Conservation (phyloP, 2,888 invertebrate species). For the Sinelater perroti region DNA sequence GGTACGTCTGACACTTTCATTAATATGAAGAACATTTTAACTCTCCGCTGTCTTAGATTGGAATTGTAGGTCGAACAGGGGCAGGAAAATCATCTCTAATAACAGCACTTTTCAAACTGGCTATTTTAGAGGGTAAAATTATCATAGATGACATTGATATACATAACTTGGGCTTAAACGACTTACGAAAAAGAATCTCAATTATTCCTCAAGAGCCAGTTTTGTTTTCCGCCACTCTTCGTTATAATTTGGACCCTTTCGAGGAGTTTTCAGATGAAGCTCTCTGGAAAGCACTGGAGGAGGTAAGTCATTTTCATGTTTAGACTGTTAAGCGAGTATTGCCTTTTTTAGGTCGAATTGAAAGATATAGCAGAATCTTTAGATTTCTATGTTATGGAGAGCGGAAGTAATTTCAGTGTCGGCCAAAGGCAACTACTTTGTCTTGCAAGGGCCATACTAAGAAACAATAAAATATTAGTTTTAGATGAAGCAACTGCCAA, state of each 20-base stretch:
- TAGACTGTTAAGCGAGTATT: not conserved
- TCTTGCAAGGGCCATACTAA: conserved; percentile 83
- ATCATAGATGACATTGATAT: conserved; percentile 80
- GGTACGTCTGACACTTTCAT: conserved; percentile 57
- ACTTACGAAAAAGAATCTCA: conserved; percentile 80
- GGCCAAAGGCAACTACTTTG: conserved; percentile 90
- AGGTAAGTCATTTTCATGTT: conserved; percentile 56
- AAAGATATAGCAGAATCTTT: conserved; percentile 73
- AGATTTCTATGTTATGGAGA: conserved; percentile 73
- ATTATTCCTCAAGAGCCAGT: conserved; percentile 66
- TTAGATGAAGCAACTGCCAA: conserved; percentile 93
- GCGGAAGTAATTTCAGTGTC: conserved; percentile 84
- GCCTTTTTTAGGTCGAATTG: conserved; percentile 74
- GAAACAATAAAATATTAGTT: conserved; percentile 80
- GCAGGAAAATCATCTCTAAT: conserved; percentile 87
- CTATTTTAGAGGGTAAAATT: conserved; percentile 78
- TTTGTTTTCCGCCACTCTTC: conserved; percentile 78
- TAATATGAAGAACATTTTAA: not conserved
- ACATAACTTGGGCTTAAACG: conserved; percentile 74
- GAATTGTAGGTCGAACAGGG: conserved; percentile 86
- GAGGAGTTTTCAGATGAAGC: conserved; percentile 73
- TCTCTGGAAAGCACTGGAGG: conserved; percentile 78
- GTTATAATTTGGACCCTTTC: conserved; percentile 87
- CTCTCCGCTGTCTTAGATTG: conserved; percentile 65
- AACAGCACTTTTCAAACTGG: conserved; percentile 82